A percentile compares a stretch with the other conserved stretches of the same genome.
These are phyloP conservation scores for Nibea coibor DNA, from an alignment of 2,113 vertebrate species.

Conservation along the genomic window DNA sequence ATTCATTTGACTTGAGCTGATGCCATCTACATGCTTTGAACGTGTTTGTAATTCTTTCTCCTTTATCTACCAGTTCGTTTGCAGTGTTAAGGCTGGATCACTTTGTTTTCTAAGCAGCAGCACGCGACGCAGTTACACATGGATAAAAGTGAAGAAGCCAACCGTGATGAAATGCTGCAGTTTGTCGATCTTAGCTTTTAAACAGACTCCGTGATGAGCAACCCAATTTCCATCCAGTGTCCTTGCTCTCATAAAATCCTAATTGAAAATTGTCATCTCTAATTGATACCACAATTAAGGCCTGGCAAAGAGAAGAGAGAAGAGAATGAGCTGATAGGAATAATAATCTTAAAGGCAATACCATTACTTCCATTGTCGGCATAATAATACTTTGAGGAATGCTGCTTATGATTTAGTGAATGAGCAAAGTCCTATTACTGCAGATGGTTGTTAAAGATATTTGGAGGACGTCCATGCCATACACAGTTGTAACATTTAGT, in stretches of 20 bases:
- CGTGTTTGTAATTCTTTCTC: neutral
- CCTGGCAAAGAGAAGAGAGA: conserved; percentile 33
- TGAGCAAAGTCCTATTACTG: conserved; percentile 43
- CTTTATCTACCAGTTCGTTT: neutral
- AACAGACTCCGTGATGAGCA: conserved; percentile 9
- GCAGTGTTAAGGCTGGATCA: too few relatives aligned
- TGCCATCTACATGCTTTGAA: neutral
- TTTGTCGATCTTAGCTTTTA: conserved; percentile 19
- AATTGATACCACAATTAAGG: conserved; percentile 64
- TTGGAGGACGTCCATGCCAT: conserved; percentile 67
- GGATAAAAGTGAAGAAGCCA: neutral
- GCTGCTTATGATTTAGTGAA: conserved; percentile 61
- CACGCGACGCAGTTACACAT: neutral
- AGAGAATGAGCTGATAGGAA: conserved; percentile 51
- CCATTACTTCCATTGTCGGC: conserved; percentile 63
- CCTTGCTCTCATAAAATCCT: conserved; percentile 54
- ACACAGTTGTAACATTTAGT: conserved; percentile 68
- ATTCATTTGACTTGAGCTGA: neutral
- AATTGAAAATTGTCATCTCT: conserved; percentile 65
- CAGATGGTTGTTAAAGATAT: conserved; percentile 64
- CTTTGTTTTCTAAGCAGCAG: neutral
- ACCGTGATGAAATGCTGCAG: neutral
- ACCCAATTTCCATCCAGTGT: conserved; percentile 32
- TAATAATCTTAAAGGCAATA: conserved; percentile 57
- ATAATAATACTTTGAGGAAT: conserved; percentile 52